phyloP scores from a whole-genome alignment of 2,113 vertebrate species.

The Aspidoscelis tigris region DNA sequence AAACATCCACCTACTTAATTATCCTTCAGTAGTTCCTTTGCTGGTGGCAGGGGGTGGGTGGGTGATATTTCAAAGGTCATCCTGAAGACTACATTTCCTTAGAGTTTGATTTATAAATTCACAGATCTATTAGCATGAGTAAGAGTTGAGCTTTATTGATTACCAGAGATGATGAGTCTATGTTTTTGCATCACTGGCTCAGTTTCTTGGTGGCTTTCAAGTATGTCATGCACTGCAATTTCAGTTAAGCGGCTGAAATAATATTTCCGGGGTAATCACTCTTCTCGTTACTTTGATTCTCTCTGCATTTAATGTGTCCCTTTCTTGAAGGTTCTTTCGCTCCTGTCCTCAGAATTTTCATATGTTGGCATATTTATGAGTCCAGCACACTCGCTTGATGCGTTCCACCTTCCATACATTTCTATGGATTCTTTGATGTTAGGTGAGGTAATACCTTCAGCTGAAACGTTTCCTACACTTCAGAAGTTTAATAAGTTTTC shows the following conservation, averaged over 20 bases:
- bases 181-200: constrained; percentile 1
- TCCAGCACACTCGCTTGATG: background rate
- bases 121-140: constrained; percentile 10
- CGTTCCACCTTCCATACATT: background rate
- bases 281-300: background rate
- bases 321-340: background rate
- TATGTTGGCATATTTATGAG: background rate
- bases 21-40: background rate
- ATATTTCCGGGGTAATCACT: background rate
- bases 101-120: constrained; percentile 8
- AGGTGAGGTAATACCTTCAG: too few relatives aligned
- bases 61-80: background rate
- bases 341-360: background rate
- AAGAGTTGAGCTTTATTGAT: constrained; percentile 13
- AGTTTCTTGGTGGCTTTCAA: background rate
- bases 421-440: too few relatives aligned
- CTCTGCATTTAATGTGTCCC: background rate
- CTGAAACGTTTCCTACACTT: too few relatives aligned
- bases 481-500: too few relatives aligned
- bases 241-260: background rate
- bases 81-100: background rate
- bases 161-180: background rate
- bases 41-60: too few relatives aligned
- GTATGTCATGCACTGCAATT: background rate
- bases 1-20: background rate